These are phyloP conservation scores for Hirundo rustica DNA, from an alignment of 2,797 vertebrate genomes.

Conservation along the genomic window DNA sequence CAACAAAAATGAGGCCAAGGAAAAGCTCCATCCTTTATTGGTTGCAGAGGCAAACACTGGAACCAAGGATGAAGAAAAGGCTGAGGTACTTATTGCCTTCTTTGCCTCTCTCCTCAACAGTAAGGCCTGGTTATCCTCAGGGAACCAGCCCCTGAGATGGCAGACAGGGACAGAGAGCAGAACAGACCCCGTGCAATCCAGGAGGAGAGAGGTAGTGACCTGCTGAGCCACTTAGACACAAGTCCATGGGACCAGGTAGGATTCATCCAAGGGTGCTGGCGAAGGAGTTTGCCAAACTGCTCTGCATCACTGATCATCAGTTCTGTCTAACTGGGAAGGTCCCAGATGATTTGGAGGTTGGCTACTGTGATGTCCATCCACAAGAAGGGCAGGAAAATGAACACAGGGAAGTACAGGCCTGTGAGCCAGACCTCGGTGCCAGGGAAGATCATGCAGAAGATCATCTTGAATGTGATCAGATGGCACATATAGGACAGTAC, in stretches of 20 bases:
- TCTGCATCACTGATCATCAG: neutral
- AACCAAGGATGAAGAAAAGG: neutral
- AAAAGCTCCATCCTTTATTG: neutral
- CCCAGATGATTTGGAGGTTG: neutral
- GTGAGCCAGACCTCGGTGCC: neutral
- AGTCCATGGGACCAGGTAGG: too few species aligned
- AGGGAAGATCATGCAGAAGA: neutral
- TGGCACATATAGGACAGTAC: neutral
- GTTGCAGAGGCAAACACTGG: neutral
- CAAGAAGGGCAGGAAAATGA: neutral
- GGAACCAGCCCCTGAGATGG: too few species aligned
- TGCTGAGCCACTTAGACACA: neutral
- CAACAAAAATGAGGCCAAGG: neutral
- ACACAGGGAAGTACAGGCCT: neutral
- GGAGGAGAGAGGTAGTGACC: neutral
- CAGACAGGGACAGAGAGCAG: neutral
- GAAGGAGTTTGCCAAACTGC: neutral
- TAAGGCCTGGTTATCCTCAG: neutral
- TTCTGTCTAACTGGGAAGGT: neutral
- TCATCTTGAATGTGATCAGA: neutral
- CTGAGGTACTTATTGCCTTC: neutral
- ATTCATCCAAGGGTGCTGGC: neutral
- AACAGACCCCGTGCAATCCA: neutral
- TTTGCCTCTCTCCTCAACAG: neutral
- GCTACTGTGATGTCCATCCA: neutral